Evolutionary conservation across 1,140 invertebrate species (phyloP).

Genomic region (Drosophila albomicans): DNA sequence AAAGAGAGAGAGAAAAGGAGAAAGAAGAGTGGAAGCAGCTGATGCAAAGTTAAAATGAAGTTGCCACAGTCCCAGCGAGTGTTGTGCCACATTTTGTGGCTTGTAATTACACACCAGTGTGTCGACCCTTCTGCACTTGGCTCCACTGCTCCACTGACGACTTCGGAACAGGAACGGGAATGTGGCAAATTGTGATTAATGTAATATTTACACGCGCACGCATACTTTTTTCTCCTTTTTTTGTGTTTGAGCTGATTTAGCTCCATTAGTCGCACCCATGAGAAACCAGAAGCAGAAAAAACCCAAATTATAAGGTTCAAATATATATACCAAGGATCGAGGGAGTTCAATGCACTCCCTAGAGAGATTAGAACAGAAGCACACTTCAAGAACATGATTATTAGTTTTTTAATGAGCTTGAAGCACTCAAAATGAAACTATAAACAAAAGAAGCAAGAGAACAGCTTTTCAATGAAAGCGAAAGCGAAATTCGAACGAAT

Average conservation of each 20-base stretch:
- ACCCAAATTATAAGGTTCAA: too few relatives aligned
- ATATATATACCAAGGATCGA: constrained; percentile 11
- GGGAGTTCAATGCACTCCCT: constrained; percentile 55
- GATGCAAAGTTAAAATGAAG: constrained; percentile 24
- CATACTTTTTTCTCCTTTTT: not conserved
- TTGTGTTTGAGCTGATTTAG: constrained; percentile 25
- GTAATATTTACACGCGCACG: constrained; percentile 73
- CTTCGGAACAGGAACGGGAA: not conserved
- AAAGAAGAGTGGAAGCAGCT: too few relatives aligned
- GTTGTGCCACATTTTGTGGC: constrained; percentile 44
- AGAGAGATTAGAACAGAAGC: constrained; percentile 31
- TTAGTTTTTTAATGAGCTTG: constrained; percentile 7
- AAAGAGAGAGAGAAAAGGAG: not conserved
- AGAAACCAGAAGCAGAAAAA: constrained; percentile 1
- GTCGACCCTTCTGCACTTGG: constrained; percentile 19
- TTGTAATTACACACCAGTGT: constrained; percentile 51
- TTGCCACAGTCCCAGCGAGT: constrained; percentile 32
- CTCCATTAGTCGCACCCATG: constrained; percentile 47
- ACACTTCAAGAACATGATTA: constrained; percentile 1
- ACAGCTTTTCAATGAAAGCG: constrained; percentile 69
- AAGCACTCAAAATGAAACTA: constrained; percentile 21
- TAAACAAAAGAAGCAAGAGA: constrained; percentile 44
- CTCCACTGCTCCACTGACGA: constrained; percentile 2
- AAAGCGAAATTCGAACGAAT: constrained; percentile 63
- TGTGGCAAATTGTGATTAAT: constrained; percentile 54